Evolutionary conservation across 2,113 vertebrate genomes (phyloP), one percentile per base, ranked within the genome.

Genomic region (Forbesichthys papilliferus): DNA sequence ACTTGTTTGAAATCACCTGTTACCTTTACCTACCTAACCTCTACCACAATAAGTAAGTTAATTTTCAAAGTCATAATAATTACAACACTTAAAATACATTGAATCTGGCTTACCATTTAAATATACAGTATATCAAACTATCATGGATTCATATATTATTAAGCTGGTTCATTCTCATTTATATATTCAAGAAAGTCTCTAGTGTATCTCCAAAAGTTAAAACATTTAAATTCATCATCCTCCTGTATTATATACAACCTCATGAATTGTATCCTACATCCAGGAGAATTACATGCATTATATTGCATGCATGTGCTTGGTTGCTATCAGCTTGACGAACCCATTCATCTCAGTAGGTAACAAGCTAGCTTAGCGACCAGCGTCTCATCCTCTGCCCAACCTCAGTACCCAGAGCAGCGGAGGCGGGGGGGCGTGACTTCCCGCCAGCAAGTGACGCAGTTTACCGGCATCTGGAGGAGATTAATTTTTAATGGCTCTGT

Each of bases 401-500:
- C 49, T 51, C 11, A 13, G 11, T 13, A 13, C 11, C 13, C 49
- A 51, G 49, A 42, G 7, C 36, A 42, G 36, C 7, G 9, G 9
- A 13, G 49, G 49, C 3, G 49, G 49, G 49, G 48, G 49, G 49
- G 49, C 13, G 3, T 51, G 49, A 51, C 49, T 51, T 13, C 49
- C 49, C 13, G 49, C 49, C 49, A 51, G 49, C 10, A 13, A 51
- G 49, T 75, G 75, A 78, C 71, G 75, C 75, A 75, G 78, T 64
- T 78, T 75, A 73, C 78, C 59, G 60, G 75, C 73, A 75, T 73
- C 71, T 78, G 69, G 48, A 71, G 69, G 46, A 73, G 64, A 81
- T 75, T 56, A 73, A 78, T 83, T 77, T 83, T 83, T 79, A 74
- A 79, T 83, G 71, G 52, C 65, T 20, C 42, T 63, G 65, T 65